phyloP scores from a whole-genome alignment of 2,113 vertebrate genomes.

The Colinus virginianus region DNA sequence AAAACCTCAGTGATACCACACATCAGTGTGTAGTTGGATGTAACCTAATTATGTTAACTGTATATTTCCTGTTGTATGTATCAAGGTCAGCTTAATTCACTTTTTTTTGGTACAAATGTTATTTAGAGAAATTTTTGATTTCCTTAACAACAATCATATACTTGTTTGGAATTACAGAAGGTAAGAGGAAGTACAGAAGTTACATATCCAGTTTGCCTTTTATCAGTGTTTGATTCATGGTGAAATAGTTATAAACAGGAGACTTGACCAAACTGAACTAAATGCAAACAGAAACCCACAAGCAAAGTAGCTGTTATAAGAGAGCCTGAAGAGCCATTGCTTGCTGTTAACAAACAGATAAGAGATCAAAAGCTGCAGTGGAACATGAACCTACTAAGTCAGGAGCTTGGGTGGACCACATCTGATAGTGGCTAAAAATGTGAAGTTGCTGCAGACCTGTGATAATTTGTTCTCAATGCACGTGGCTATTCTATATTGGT shows the following conservation, averaged over 20 bases:
- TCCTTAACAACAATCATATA: background rate
- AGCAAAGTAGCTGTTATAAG: background rate
- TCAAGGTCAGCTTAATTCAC: background rate
- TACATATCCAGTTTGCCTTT: background rate
- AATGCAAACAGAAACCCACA: background rate
- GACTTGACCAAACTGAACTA: background rate
- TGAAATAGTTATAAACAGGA: background rate
- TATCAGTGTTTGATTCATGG: background rate
- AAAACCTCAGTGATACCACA: background rate
- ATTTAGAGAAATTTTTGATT: background rate
- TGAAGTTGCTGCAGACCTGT: background rate
- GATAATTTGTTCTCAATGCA: rapidly evolving
- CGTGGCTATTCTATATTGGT: rapidly evolving
- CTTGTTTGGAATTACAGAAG: background rate
- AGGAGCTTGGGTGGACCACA: background rate
- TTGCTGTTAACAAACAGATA: background rate
- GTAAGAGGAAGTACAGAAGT: background rate
- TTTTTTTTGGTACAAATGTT: background rate
- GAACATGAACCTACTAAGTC: background rate
- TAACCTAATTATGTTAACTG: background rate
- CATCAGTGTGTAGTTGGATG: background rate
- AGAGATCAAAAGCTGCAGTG: background rate
- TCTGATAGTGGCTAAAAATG: background rate
- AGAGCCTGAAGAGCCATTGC: background rate
- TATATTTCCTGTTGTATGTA: background rate